Evolutionary conservation across 2,797 vertebrate genomes (phyloP), one percentile per base, ranked within the genome.

Genomic region (Carapus acus): DNA sequence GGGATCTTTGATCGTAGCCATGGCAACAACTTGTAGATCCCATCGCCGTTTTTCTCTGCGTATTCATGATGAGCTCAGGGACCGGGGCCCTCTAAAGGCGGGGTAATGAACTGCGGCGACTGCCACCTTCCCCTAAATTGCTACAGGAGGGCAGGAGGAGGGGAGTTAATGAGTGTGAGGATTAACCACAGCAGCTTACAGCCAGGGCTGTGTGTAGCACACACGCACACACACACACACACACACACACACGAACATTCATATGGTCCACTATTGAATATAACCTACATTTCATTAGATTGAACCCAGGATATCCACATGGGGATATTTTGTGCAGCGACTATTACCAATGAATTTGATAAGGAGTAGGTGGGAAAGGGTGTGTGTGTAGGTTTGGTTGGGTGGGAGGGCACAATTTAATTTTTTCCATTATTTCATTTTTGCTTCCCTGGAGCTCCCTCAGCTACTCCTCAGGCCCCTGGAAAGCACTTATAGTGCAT

Each of bases 21-120:
- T 83, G 74, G 78, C 60, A 85, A 85, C 80, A 21, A 41, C 27
- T 33, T 3, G n/a, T 62, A 74, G 70, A 78, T 69, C 49, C 76
- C 29, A 61, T 75, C 74, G 41, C 49, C 20, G 38, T 60, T n/a
- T 72, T 61, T 57, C 53, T 64, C 29, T 8, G 53, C 63, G 56
- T 19, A 57, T 67, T 62, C 40, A 49, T 66, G 60, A 73, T 22
- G 38, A 69, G 67, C 42, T 53, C 42, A 27, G 58, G 50, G 48
- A 54, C 27, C 4, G 7, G 18, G 19, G 54, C 46, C 65, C 65
- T 57, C 69, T 49, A 22, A 46, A 69, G 76, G 71, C 52, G 21
- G 58, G 43, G 59, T 66, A 21, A 70, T 43, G 62, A 73, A 79
- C 70, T 64, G 43, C 27, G 2, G 45, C 39, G 6, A 39, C 23